Conservation (phyloP, 2,797 vertebrate species). For the Phylloscopus collybita region DNA sequence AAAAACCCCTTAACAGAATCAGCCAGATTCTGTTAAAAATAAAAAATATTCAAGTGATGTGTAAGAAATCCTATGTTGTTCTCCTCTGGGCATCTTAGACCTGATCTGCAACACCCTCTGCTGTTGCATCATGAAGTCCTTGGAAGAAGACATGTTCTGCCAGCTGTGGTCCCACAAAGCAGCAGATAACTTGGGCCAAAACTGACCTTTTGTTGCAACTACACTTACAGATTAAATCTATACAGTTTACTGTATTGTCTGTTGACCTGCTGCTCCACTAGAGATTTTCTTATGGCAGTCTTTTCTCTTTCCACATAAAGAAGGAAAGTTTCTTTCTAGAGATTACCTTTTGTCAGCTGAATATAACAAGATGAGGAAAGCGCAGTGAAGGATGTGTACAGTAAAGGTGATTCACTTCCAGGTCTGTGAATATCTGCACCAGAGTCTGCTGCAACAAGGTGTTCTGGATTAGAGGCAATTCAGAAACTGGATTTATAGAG, state of each 20-base stretch:
- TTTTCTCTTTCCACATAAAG: not conserved
- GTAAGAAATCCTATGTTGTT: not conserved
- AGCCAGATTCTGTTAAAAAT: not conserved
- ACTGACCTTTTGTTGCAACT: not conserved
- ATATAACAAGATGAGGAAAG: not conserved
- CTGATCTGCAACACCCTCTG: constrained; percentile 61
- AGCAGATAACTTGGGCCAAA: not conserved
- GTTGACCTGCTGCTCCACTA: not conserved
- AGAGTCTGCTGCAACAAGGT: not conserved
- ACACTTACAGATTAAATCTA: not conserved
- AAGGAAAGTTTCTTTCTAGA: not conserved
- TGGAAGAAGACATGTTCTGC: not conserved
- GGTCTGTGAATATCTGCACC: not conserved
- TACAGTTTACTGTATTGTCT: not conserved
- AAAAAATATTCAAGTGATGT: not conserved
- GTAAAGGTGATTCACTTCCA: not conserved
- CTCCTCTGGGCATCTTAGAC: not conserved
- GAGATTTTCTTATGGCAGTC: not conserved
- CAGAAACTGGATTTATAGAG: not conserved
- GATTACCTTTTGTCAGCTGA: not conserved
- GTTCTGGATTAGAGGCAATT: not conserved
- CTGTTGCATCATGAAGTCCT: not conserved
- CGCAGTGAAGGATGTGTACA: not conserved
- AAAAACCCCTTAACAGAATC: not conserved
- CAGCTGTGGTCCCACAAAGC: not conserved